phyloP scores from a whole-genome alignment of 2,113 vertebrate species.

The Mesocricetus auratus region DNA sequence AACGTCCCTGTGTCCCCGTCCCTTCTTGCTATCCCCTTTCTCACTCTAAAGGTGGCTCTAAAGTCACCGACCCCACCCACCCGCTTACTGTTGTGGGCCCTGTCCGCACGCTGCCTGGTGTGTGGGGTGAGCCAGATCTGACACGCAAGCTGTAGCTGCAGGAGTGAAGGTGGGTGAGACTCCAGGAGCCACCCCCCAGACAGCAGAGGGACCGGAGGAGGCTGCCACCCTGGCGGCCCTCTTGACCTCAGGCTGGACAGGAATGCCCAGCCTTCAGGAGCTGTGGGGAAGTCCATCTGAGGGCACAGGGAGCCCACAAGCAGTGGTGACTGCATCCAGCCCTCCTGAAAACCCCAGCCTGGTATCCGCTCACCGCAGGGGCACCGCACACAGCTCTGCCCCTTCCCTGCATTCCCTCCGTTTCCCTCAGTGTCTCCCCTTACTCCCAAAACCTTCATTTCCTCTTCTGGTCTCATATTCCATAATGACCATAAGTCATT shows the following conservation, averaged over 20 bases:
- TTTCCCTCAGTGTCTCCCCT: rapidly evolving
- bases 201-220: neutral
- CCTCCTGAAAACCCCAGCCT: neutral
- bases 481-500: neutral
- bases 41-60: neutral
- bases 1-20: neutral
- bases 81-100: neutral
- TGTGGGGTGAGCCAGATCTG: neutral
- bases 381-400: no score
- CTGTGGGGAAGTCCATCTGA: neutral
- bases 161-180: neutral
- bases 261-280: neutral
- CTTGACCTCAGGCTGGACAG: neutral
- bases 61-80: neutral
- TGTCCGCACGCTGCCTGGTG: neutral
- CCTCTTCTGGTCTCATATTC: neutral
- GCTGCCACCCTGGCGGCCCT: neutral
- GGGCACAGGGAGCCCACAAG: neutral
- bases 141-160: no score
- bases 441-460: neutral
- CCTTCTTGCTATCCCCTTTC: neutral
- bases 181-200: no score
- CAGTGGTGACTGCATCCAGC: neutral
- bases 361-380: neutral
- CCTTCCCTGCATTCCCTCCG: neutral